Evolutionary conservation across 2,888 invertebrate genomes (phyloP), one percentile per base, ranked within the genome.

Genomic region (Colletes collaris): DNA sequence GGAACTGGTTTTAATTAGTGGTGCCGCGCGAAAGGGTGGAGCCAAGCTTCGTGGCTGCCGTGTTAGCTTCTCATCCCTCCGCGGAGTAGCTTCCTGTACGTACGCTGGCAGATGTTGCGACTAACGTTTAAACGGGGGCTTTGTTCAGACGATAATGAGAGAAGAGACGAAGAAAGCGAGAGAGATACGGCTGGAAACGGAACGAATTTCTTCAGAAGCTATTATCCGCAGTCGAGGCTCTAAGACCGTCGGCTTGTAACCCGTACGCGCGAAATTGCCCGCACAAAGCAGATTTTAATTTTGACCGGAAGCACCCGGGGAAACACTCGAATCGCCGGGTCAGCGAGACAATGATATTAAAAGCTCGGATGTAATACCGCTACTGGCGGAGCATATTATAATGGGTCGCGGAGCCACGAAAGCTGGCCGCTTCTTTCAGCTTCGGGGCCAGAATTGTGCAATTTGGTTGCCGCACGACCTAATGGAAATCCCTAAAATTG

Each of bases 241-340:
- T 55, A 7, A 62, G 60, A 55, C 27, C 40, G 37, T 27, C 27
- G 35, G 37, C 50, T 11, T 44, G 64, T 19, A 59, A 27, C 53
- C 53, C 40, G 60, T 65, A 46, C 68, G 58, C 76, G 67, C 49
- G 64, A 66, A 67, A 66, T 60, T 69, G 56, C 58, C 65, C 58
- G 76, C 50, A 70, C 76, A 81, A 76, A 82, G 76, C 62, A 56
- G 66, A 60, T 77, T 76, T 82, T 82, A 82, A 82, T 82, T 81
- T 81, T 69, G 66, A 46, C 81, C 68, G 56, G 52, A 60, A 76
- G 53, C 67, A 37, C 27, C 56, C 27, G 46, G 7, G 53, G 52
- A 71, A 76, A 76, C 55, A 66, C 63, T 73, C 52, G 80, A 69
- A 72, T 76, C 62, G 55, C 58, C 35, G 76, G 81, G 72, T 72